Evolutionary conservation across 2,888 invertebrate species (phyloP).

Genomic region (Ectobius pallidus): DNA sequence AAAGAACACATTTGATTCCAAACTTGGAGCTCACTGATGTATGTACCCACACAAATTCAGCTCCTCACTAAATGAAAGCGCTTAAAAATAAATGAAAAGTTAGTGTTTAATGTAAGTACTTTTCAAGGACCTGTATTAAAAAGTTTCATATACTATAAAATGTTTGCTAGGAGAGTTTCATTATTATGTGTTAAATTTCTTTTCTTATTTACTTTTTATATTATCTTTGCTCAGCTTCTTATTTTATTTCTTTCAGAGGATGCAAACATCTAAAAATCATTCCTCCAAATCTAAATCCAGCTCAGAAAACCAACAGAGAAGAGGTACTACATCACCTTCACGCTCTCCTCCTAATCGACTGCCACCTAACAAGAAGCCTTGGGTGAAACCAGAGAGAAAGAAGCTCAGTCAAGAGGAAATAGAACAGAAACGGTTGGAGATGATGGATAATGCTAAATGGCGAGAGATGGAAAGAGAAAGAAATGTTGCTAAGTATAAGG

Average conservation of each 20-base stretch:
- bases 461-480: slow-evolving; percentile 60
- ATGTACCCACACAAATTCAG: no score
- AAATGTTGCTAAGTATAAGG: slow-evolving; percentile 68
- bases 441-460: slow-evolving; percentile 78
- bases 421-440: slow-evolving; percentile 73
- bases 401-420: slow-evolving; percentile 68
- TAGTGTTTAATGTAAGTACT: no score
- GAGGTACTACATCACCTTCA: neutral
- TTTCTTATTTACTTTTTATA: no score
- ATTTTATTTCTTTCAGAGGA: neutral
- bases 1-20: no score
- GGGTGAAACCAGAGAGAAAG: slow-evolving; percentile 34
- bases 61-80: no score
- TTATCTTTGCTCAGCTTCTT: no score
- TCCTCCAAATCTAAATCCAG: neutral
- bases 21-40: no score
- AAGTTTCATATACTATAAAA: no score
- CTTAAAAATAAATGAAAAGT: no score
- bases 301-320: neutral
- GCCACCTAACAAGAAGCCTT: neutral
- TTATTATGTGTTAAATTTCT: no score
- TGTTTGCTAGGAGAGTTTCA: no score
- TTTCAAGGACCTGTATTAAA: no score
- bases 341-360: neutral
- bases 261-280: neutral